Evolutionary conservation across 1,140 invertebrate species (phyloP), one percentile per base, ranked within the genome.

Genomic region (Caenorhabditis remanei): DNA sequence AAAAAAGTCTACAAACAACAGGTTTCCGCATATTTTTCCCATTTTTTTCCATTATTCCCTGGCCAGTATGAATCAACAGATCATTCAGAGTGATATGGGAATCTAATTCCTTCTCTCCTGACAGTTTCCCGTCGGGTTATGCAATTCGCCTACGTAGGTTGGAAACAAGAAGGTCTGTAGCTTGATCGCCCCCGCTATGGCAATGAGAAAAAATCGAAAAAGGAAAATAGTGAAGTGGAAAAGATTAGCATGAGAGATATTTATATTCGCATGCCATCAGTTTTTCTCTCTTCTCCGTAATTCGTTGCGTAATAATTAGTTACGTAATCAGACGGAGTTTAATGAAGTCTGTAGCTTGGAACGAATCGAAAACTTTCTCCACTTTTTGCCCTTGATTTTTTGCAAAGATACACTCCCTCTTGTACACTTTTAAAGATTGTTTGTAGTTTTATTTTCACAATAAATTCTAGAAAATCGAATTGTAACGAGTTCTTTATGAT

Each of bases 291-390:
- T 71, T 46, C 41, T 46, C 41, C 65, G 65, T 71, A 71, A 71
- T 71, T 46, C 65, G 41, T 71, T 71, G 65, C 65, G 65, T 71
- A 71, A 71, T 71, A 71, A 71, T 71, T 71, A 19, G 41, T 71
- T 71, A 71, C 65, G 65, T 46, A 71, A 71, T 71, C 65, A 71
- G 4, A 32, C 32, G 1, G 32, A 43, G 5, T 43, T 71, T 71
- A 14, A 71, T 21, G 14, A 71, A 8, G 65, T 71, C 19, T 71
- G 16, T 71, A 71, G 21, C 21, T 71, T 71, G 65, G 24, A 46
- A 46, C 19, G 14, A 19, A 24, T 46, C n/a, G 8, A 21, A 61
- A 43, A 8, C 40, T 71, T 43, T n/a, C 65, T 4, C 24, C 40
- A 43, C 65, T 65, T 41, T 40, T 7, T 41, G 13, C 40, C 40